Base-by-base conservation (phyloP, 2,113 vertebrate species). In the Tonatia bakeri region DNA sequence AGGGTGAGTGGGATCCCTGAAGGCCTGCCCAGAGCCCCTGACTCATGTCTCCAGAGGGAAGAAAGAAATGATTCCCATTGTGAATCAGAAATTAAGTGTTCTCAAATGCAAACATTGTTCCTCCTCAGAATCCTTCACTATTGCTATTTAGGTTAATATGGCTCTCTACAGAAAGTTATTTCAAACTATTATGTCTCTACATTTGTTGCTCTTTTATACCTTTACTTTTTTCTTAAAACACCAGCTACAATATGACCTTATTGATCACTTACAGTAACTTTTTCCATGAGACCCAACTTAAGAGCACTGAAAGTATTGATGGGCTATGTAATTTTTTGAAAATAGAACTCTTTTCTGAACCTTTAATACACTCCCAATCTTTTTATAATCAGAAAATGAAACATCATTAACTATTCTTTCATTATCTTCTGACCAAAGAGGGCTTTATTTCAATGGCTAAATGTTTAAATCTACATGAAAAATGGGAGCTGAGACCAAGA, bases 391-490 rank as follows among this genome's bases (percentile, higher is more conserved):
- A 75, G 43, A 43, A 61, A 89, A 75, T 31, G 43, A 20, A 45
- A 10, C 38, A 56, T 31, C 22, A 15, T 69, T 69, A 47, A 82
- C 22, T 20, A 40, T 40, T 73, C 38, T 47, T 43, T 59, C 15
- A 40, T 13, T 22, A 73, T 75, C 75, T 86, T 43, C 47, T 85
- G 5, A 15, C 36, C 38, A 36, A 33, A 59, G n/a, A 26, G 59
- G 40, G 38, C 40, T 88, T 77, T 61, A 54, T 85, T 64, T n/a
- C 26, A 45, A 40, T 24, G n/a, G n/a, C 8, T 50, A n/a, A 43
- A 77, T 43, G 50, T 40, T 72, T 94, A 86, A 79, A 84, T 64
- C 67, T 70, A 73, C 11, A 64, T 24, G 64, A 87, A 45, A 38
- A 4, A 4, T 31, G 47, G 40, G 20, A 50, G n/a, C 59, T n/a